Conservation (phyloP, 1,140 invertebrate genomes). For the Drosophila tristis region DNA sequence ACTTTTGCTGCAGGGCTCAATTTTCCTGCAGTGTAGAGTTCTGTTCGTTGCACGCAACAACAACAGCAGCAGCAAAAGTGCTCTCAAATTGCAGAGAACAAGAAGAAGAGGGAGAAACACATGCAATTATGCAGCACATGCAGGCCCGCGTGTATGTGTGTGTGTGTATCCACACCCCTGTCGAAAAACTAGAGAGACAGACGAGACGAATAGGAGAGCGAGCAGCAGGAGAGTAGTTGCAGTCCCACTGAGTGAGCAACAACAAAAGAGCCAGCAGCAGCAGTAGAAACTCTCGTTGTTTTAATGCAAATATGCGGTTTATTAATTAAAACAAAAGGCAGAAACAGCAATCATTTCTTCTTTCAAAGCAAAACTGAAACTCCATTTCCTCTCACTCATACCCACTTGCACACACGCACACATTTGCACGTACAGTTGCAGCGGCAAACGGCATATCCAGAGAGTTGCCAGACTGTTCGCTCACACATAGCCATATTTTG, state of each 20-base stretch:
- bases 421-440: conserved; percentile 63
- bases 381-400: conserved; percentile 59
- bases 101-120: conserved; percentile 19
- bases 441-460: conserved; percentile 13
- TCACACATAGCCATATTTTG: conserved; percentile 29
- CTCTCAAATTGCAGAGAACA: conserved; percentile 11
- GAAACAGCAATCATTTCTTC: conserved; percentile 47
- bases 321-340: conserved; percentile 78
- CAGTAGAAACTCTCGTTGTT: conserved; percentile 46
- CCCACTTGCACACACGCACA: conserved; percentile 26
- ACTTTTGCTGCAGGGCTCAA: conserved; percentile 30
- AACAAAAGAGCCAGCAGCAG: conserved; percentile 59
- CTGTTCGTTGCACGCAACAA: conserved; percentile 42
- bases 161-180: conserved; percentile 71
- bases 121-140: conserved; percentile 76
- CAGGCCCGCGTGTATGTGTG: conserved; percentile 48
- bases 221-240: conserved; percentile 37
- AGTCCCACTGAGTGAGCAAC: conserved; percentile 67
- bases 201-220: not conserved
- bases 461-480: conserved; percentile 62
- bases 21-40: conserved; percentile 67
- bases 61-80: conserved; percentile 33
- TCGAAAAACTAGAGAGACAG: conserved; percentile 22
- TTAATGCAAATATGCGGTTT: conserved; percentile 80
- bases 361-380: conserved; percentile 49